Evolutionary conservation across 2,113 vertebrate genomes (phyloP), one percentile per base, ranked within the genome.

Genomic region (Pseudonaja textilis): DNA sequence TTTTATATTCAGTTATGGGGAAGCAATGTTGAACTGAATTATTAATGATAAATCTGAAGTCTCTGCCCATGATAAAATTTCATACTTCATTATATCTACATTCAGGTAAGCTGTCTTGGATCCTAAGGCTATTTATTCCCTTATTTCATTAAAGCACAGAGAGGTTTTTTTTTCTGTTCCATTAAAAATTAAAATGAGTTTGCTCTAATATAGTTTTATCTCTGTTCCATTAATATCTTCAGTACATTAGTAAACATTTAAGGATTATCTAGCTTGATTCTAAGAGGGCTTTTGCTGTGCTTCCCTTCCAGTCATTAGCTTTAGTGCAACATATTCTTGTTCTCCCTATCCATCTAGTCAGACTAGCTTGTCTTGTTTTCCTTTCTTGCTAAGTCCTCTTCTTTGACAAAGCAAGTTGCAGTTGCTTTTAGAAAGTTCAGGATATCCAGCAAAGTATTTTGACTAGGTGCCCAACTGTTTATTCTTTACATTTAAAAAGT

Each of bases 361-460:
- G 39, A 89, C 90, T 42, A 90, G 85, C 25, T 91, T 88, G 16
- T 16, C 57, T 61, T 50, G 0, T 91, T 85, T 85, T 23, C 22
- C 69, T n/a, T 1, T 1, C 85, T 64, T 42, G 18, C 1, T 0
- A 29, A 20, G 0, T 1, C 59, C 4, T 88, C 34, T 92, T 25
- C 18, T 9, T 1, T 18, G 26, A 57, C 2, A 59, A 61, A 5
- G 0, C 0, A 52, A n/a, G 10, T 61, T 61, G 26, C 20, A 34
- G 57, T 47, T 34, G 23, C 0, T 6, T 86, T n/a, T 54, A 42
- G 5, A 10, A 29, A 0, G 0, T 88, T 16, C 0, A 0, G 1
- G 26, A 57, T 25, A 47, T 34, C 59, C 9, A 81, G 9, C 14
- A 59, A 10, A 45, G 3, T 59, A 11, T 50, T 22, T 29, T 50